Evolutionary conservation across 2,797 vertebrate species (phyloP).

Genomic region (Pogonophryne albipinna): DNA sequence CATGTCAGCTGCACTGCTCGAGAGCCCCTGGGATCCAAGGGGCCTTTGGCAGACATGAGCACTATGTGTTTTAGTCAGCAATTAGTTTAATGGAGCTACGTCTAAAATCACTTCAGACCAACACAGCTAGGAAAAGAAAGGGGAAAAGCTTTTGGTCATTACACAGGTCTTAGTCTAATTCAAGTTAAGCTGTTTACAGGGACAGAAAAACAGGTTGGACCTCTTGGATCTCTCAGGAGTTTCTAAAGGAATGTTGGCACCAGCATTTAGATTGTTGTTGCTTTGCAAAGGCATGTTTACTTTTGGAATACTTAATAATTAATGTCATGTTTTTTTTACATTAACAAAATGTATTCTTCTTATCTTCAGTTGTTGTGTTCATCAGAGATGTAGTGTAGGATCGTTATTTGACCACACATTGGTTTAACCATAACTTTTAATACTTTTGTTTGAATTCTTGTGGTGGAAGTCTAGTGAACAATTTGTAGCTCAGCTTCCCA

Average conservation of each 20-base stretch:
- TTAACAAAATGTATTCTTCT: not conserved
- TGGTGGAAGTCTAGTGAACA: not conserved
- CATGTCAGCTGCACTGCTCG: conserved; percentile 78
- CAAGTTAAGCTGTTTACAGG: conserved; percentile 41
- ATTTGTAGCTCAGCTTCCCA: not conserved
- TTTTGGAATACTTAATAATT: not conserved
- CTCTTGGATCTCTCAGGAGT: conserved; percentile 27
- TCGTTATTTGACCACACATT: not conserved
- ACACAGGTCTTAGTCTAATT: conserved; percentile 35
- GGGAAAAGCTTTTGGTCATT: conserved; percentile 40
- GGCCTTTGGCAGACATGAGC: conserved; percentile 72
- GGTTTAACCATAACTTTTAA: not conserved
- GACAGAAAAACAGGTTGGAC: conserved; percentile 25
- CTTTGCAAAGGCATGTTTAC: not conserved
- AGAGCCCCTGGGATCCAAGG: conserved; percentile 69
- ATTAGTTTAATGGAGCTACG: conserved; percentile 78
- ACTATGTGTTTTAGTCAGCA: conserved; percentile 67
- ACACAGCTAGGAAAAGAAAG: conserved; percentile 43
- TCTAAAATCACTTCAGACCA: conserved; percentile 71
- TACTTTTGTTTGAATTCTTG: not conserved
- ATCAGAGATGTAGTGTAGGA: not conserved
- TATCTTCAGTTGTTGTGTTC: not conserved
- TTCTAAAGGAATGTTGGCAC: conserved; percentile 18
- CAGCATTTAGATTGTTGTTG: not conserved
- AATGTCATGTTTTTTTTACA: not conserved